These are phyloP conservation scores for Drosophila fungiperda DNA, from an alignment of 2,888 invertebrate species.

Conservation along the genomic window DNA sequence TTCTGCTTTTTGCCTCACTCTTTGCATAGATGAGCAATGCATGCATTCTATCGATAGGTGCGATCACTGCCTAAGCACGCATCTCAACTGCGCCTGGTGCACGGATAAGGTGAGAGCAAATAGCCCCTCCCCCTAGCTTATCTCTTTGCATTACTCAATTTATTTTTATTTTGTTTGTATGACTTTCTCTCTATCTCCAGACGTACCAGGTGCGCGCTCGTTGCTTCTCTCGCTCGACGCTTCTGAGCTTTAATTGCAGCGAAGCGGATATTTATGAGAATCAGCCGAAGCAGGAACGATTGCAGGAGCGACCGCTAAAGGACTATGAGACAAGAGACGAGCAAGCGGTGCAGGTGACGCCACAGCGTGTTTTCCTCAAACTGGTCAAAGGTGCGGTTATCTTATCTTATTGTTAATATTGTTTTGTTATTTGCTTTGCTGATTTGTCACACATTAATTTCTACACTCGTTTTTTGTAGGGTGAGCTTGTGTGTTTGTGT, in stretches of 20 bases:
- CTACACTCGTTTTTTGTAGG: constrained; percentile 33
- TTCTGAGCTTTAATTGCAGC: constrained; percentile 73
- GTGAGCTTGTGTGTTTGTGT: constrained; percentile 16
- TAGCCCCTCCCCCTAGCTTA: neutral
- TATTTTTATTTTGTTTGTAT: too few species aligned
- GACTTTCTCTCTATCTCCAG: constrained; percentile 39
- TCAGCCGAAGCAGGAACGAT: constrained; percentile 64
- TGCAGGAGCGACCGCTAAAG: constrained; percentile 69
- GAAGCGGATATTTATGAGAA: constrained; percentile 76
- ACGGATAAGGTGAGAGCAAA: constrained; percentile 81
- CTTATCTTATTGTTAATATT: constrained; percentile 47
- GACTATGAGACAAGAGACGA: constrained; percentile 82
- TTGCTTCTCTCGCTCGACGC: constrained; percentile 75
- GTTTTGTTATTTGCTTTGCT: constrained; percentile 65
- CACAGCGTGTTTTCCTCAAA: constrained; percentile 87
- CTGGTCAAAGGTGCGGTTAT: constrained; percentile 87
- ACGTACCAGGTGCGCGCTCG: constrained; percentile 70
- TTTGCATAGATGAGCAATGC: constrained; percentile 76
- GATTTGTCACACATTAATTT: constrained; percentile 66
- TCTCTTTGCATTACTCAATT: too few species aligned
- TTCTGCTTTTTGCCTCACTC: neutral
- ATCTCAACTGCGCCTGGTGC: constrained; percentile 84
- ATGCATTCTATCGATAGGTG: constrained; percentile 77
- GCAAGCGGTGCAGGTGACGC: constrained; percentile 88
- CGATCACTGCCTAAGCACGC: constrained; percentile 66